Base-by-base conservation (phyloP, 2,113 vertebrate species). In the Climacteris rufus region DNA sequence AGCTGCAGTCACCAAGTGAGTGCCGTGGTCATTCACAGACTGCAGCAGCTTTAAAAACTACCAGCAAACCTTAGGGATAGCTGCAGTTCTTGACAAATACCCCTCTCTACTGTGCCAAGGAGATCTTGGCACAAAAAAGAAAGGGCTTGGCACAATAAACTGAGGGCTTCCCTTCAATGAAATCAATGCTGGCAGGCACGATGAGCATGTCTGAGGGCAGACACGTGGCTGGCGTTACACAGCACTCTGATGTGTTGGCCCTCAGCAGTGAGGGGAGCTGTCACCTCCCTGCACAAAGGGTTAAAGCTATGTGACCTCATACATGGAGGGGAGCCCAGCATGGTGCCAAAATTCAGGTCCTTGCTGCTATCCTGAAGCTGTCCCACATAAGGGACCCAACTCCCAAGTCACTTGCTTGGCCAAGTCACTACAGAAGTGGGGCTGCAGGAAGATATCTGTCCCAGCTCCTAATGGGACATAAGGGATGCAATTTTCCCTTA, bases 251-350 rank as follows among this genome's bases (percentile, higher is more conserved):
- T 13, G 47, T 11, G 18, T 12, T 82, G 35, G 54, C 31, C 72
- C 66, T 84, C 84, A 89, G 56, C 60, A 92, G 47, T 0, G 0
- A 65, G 50, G 31, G 72, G 27, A 53, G 37, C 66, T 72, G 20
- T 66, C 54, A 37, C 17, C 23, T 61, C 28, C 35, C n/a, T 7
- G 31, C 33, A 69, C 7, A 69, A 81, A 89, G 68, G 47, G 54
- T 83, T 92, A 54, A 86, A 88, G 23, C 0, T 0, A 64, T 61
- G 49, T 31, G 45, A 92, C 22, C 16, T 76, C 44, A 35, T 15
- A 10, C 60, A 50, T 3, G 19, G 49, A 65, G n/a, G 5, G 3
- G 1, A 13, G 2, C 7, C 15, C 40, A 72, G 27, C 0, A 0
- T 7, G 15, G 10, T 56, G 25, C 40, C 59, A 77, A 68, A 93